Base-by-base conservation (phyloP, 2,888 invertebrate genomes). In the Argyra leucocephala region DNA sequence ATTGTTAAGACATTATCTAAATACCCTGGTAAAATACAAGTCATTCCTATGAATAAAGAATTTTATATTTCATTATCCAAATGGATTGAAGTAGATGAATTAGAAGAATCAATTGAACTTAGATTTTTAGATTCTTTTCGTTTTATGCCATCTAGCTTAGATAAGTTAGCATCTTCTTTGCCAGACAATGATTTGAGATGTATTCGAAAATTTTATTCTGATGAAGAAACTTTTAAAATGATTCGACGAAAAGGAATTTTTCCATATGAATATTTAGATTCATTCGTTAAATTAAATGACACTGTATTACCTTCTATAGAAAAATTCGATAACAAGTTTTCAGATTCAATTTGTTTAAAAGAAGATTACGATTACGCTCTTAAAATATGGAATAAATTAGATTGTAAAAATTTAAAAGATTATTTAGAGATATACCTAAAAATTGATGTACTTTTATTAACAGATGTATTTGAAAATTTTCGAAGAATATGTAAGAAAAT, bases 401-500 rank as follows among this genome's bases (percentile, higher is more conserved):
- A 72, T 2, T 71, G 72, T 48, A 63, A 69, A 48, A 74, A 67
- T 31, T 31, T 31, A 31, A n/a, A n/a, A n/a, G n/a, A n/a, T n/a
- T n/a, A n/a, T n/a, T n/a, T n/a, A n/a, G n/a, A n/a, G n/a, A n/a
- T n/a, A n/a, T 77, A 31, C 48, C n/a, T 48, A 12, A 75, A 74
- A 69, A 73, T 74, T 0, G 76, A 79, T 68, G 72, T 78, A 2
- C 65, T 77, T 18, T 65, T 77, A 3, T 66, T 76, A 36, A 71
- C 73, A 6, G 76, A 78, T 64, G 69, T 76, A 12, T 76, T 64
- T 22, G 57, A 64, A 22, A 63, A 63, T 57, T 63, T 63, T 26
- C 22, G 63, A 21, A 22, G 22, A 22, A 18, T 22, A 18, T 63
- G 57, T 64, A 76, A 2, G 18, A 48, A 48, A 48, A 48, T 48